phyloP scores from a whole-genome alignment of 2,888 invertebrate genomes.

The Hartigia nigra region DNA sequence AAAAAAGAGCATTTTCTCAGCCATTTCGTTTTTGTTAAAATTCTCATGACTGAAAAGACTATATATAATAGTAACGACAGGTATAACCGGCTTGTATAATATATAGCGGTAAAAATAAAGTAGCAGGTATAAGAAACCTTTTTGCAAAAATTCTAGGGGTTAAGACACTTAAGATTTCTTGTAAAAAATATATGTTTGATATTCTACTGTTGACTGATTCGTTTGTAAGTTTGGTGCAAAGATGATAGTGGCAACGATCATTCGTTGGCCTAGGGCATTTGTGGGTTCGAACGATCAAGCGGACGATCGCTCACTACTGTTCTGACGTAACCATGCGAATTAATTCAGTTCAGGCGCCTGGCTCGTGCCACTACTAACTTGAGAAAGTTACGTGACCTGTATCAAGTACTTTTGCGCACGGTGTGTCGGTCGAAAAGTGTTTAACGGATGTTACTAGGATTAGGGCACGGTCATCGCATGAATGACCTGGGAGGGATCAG shows the following conservation, averaged over 20 bases:
- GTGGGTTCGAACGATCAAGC: background rate
- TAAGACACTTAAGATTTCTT: background rate
- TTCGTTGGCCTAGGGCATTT: background rate
- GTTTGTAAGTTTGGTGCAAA: background rate
- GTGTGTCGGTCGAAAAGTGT: constrained; percentile 15
- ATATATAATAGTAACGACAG: background rate
- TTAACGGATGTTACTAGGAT: background rate
- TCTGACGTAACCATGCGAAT: constrained; percentile 54
- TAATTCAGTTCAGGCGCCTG: constrained; percentile 51
- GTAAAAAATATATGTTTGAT: background rate
- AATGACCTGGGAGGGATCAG: background rate
- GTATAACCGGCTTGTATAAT: background rate
- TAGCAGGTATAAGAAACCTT: background rate
- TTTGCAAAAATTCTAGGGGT: background rate
- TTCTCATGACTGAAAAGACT: background rate
- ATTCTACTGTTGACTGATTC: background rate
- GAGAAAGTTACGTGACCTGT: constrained; percentile 55
- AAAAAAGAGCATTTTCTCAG: background rate
- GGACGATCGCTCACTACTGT: constrained; percentile 11
- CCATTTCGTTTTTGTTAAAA: background rate
- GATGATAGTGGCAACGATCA: background rate
- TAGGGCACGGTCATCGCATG: background rate
- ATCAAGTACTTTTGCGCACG: constrained; percentile 39
- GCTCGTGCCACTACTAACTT: constrained; percentile 39
- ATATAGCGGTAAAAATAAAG: background rate